Evolutionary conservation across 1,140 invertebrate genomes (phyloP), one percentile per base, ranked within the genome.

Genomic region (Gryllus bimaculatus): DNA sequence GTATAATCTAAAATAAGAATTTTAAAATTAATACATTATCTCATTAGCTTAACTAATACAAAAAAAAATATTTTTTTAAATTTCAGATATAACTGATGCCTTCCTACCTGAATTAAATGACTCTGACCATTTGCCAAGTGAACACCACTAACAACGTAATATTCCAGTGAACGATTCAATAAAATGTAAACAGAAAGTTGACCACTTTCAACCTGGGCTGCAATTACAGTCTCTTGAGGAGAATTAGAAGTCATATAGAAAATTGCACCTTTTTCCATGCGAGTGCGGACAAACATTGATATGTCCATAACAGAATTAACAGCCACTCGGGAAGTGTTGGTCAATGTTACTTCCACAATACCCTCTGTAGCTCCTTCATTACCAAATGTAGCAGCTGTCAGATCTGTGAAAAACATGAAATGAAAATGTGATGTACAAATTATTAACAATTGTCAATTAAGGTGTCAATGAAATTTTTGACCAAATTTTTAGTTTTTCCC

Each of bases 221-320:
- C 90, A 77, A 96, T 92, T 83, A 92, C 92, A 0, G 93, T 92
- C 83, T 91, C 91, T 48, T 92, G 90, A 79, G 85, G 18, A 15
- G 78, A 81, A 48, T 49, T 86, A 13, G 93, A 92, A 18, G 96
- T 96, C 47, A 98, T 85, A 85, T 96, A 96, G 85, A 98, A 96
- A 76, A 98, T 93, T 81, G 95, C 91, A 4, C 96, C 96, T 7
- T 90, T 88, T 7, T 90, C 87, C 84, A 97, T 91, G 74, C 95
- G 88, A 0, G 96, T 98, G 48, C 94, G 88, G 75, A 98, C 91
- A 84, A 98, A 96, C 92, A 98, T 96, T 5, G 95, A 96, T 73
- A 98, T 93, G 84, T 97, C 94, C 47, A 97, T 90, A 75, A 94
- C 92, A 48, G 90, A 91, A 78, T 92, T 88, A 66, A 96, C 92